Base-by-base conservation (phyloP, 1,140 invertebrate species). In the Homalodisca vitripennis region DNA sequence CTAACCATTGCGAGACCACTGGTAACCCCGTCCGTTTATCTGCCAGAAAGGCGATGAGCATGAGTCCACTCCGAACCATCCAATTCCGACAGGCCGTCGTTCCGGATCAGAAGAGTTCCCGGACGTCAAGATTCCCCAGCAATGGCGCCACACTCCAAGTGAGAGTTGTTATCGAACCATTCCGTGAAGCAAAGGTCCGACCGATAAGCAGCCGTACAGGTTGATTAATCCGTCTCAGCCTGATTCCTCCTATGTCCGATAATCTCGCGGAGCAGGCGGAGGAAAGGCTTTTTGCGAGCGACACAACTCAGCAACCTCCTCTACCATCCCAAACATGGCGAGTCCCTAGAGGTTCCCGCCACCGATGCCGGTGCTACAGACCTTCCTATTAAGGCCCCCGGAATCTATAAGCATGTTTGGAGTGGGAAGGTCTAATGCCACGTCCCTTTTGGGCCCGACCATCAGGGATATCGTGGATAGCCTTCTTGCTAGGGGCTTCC, bases 321-420 rank as follows among this genome's bases (percentile, higher is more conserved):
- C 57, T 69, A 64, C 34, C 68, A 62, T 29, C 34, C 68, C 6
- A 60, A n/a, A 62, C 31, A 62, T 60, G 27, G 34, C 55, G 14
- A 22, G 55, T 3, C 34, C 30, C 30, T 69, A 57, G 13, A 31
- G 32, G 31, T 57, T 66, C 26, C 32, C 10, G 1, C 63, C 22
- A 22, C 20, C 63, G 14, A 20, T 31, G 17, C 32, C 63, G 1
- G 26, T 24, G 17, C 27, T 66, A 47, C 63, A 32, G 2, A 60
- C 22, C n/a, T n/a, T 1, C 6, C 55, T 1, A 29, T 29, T 17
- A 60, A 60, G n/a, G 29, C 55, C 55, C 1, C 6, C 63, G 26
- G 63, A 66, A 1, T 24, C 62, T n/a, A 12, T 46, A 2, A 31
- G 62, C 14, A 6, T 46, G 34, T 64, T 64, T 13, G 32, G n/a